Percentiles rank a stretch among this genome's conserved stretches.
phyloP scores from a whole-genome alignment of 2,888 invertebrate species.

The Cyclophora punctaria region DNA sequence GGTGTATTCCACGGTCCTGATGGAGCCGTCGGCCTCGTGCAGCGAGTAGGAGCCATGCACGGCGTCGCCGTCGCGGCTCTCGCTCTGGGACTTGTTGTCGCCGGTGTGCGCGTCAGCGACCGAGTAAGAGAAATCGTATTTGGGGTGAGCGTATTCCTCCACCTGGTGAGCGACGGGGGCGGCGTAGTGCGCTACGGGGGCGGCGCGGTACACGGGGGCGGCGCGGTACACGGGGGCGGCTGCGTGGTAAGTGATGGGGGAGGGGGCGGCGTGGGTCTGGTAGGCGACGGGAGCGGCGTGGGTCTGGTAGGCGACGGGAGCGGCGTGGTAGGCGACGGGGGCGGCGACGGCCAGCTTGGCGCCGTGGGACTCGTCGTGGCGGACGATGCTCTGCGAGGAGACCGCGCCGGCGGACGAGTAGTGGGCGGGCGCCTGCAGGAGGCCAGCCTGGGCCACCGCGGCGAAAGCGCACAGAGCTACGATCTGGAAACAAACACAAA shows the following conservation, averaged over 20 bases:
- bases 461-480: conserved; percentile 39
- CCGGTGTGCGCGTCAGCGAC: conserved; percentile 67
- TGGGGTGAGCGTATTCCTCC: conserved; percentile 54
- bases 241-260: conserved; percentile 20
- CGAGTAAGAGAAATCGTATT: conserved; percentile 68
- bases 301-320: conserved; percentile 48
- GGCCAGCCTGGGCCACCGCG: conserved; percentile 47
- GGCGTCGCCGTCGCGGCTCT: conserved; percentile 75
- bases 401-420: conserved; percentile 48
- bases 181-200: conserved; percentile 30
- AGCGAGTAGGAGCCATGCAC: conserved; percentile 73
- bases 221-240: conserved; percentile 13
- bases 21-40: conserved; percentile 68
- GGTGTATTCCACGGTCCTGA: conserved; percentile 69
- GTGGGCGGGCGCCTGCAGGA: conserved; percentile 50
- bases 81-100: conserved; percentile 76
- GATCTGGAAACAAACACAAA: conserved; percentile 20
- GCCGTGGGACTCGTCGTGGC: conserved; percentile 43
- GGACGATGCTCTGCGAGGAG: conserved; percentile 53
- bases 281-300: conserved; percentile 22
- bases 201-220: conserved; percentile 17
- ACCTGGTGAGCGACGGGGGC: conserved; percentile 21
- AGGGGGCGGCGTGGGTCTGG: conserved; percentile 18
- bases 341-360: conserved; percentile 20
- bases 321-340: conserved; percentile 24